Conservation (phyloP, 2,797 vertebrate species). For the Falco cherrug region DNA sequence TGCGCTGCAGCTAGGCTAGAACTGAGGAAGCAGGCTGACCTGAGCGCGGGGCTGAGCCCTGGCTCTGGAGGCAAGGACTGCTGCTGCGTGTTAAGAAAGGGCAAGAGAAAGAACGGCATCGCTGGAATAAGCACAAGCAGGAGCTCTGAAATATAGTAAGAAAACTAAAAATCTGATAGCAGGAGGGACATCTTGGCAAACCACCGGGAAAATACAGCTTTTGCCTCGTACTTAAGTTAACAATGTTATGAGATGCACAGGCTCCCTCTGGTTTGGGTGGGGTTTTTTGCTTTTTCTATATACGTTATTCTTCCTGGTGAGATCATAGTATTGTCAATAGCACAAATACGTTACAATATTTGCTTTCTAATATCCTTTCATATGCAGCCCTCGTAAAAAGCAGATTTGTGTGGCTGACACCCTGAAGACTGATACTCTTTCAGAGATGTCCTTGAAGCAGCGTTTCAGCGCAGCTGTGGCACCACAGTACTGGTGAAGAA, state of each 20-base stretch:
- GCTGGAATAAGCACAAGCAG: neutral
- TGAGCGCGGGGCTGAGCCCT: neutral
- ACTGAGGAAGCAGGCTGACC: neutral
- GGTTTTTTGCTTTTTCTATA: neutral
- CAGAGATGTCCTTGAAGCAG: neutral
- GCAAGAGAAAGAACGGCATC: neutral
- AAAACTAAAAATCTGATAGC: neutral
- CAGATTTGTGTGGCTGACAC: neutral
- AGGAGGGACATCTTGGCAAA: neutral
- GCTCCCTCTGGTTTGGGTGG: neutral
- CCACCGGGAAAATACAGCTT: neutral
- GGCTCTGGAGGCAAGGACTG: rapidly evolving
- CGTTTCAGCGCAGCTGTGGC: neutral
- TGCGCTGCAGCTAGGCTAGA: neutral
- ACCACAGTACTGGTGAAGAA: neutral
- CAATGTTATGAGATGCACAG: neutral
- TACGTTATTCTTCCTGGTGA: neutral
- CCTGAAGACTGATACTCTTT: neutral
- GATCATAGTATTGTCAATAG: neutral
- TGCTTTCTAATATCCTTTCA: neutral
- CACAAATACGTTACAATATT: neutral
- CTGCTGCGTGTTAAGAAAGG: neutral
- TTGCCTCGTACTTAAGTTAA: neutral
- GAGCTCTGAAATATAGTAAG: neutral
- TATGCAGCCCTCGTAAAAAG: neutral